These are phyloP conservation scores for Solen grandis DNA, from an alignment of 1,140 invertebrate genomes.

Conservation along the genomic window DNA sequence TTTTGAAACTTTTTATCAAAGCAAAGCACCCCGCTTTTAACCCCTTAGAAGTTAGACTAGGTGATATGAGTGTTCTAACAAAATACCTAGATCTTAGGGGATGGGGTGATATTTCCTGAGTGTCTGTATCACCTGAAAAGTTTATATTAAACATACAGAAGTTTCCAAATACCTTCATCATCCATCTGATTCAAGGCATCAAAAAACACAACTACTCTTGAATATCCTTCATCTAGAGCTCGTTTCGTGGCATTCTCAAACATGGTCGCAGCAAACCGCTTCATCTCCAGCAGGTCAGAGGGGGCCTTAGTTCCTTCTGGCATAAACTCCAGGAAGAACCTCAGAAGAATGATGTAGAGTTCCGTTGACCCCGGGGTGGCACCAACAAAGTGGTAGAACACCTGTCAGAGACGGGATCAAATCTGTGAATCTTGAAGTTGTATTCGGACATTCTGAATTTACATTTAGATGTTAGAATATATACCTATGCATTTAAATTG, in stretches of 20 bases:
- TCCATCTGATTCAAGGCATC: constrained; percentile 73
- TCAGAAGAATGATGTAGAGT: constrained; percentile 51
- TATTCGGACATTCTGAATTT: too few relatives aligned
- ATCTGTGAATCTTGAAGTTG: too few relatives aligned
- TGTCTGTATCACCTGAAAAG: too few relatives aligned
- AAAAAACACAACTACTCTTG: constrained; percentile 58
- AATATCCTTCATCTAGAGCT: constrained; percentile 30
- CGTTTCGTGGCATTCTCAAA: constrained; percentile 44
- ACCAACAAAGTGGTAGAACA: constrained; percentile 69
- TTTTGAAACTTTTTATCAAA: too few relatives aligned
- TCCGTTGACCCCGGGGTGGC: constrained; percentile 66
- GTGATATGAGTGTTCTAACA: too few relatives aligned
- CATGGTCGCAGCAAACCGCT: constrained; percentile 57
- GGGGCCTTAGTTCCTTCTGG: constrained; percentile 58
- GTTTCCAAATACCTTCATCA: constrained; percentile 61
- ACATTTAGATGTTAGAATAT: too few relatives aligned
- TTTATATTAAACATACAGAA: too few relatives aligned
- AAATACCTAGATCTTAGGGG: too few relatives aligned
- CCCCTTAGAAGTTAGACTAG: too few relatives aligned
- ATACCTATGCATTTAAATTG: too few relatives aligned
- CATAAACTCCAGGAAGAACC: constrained; percentile 60
- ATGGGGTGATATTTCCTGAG: too few relatives aligned
- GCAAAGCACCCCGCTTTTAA: too few relatives aligned
- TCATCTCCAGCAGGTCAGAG: constrained; percentile 58
- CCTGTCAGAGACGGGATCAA: constrained; percentile 32